A percentile compares a stretch with the other conserved stretches of the same genome.
Conservation (phyloP, 2,113 vertebrate species). For the Engraulis encrasicolus region DNA sequence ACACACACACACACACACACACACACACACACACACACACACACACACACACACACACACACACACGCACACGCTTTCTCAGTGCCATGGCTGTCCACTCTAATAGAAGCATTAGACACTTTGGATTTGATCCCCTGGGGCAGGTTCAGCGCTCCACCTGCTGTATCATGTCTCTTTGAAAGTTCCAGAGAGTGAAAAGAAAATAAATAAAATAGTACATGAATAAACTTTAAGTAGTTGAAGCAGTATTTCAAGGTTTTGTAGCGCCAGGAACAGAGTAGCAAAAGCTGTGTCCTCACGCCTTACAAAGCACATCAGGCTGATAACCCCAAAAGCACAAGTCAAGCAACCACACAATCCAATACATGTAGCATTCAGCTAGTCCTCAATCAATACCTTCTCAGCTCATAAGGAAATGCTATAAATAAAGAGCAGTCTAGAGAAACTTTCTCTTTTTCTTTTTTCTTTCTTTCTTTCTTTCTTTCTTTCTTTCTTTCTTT, state of each 20-base stretch:
- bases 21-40: neutral
- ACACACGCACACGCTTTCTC: neutral
- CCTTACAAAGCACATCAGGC: neutral
- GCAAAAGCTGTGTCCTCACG: neutral
- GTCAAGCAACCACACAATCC: constrained; percentile 22
- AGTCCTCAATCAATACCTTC: neutral
- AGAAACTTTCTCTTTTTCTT: too few species aligned
- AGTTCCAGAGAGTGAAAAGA: neutral
- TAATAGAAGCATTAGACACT: neutral
- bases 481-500: constrained; percentile 15
- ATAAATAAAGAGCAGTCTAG: neutral
- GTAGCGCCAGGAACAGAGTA: neutral
- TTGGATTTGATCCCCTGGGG: neutral
- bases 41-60: neutral
- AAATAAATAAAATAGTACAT: constrained; percentile 5
- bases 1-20: too few species aligned
- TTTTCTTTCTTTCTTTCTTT: neutral
- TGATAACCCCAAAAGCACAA: neutral
- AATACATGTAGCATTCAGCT: neutral
- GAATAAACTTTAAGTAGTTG: neutral
- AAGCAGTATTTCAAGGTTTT: neutral
- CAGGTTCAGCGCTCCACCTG: neutral
- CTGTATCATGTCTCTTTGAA: too few species aligned
- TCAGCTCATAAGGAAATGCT: neutral
- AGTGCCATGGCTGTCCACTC: neutral